phyloP scores from a whole-genome alignment of 2,797 vertebrate species.

The Notamacropus eugenii region DNA sequence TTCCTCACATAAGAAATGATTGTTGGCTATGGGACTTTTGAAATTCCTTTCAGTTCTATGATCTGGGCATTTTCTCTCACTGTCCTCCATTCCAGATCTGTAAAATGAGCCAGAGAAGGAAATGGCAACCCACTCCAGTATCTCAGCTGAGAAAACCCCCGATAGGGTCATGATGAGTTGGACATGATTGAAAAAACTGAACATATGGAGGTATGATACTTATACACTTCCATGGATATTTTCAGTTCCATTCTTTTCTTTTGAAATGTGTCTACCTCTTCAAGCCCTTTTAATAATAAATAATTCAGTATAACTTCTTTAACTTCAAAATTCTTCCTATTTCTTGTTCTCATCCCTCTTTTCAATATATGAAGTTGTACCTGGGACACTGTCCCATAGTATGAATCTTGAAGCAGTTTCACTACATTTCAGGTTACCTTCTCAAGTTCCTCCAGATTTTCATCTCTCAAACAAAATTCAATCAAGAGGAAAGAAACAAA shows the following conservation, averaged over 20 bases:
- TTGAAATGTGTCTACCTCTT: neutral
- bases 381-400: neutral
- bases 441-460: constrained; percentile 1
- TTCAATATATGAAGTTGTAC: neutral
- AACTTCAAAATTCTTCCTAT: neutral
- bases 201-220: neutral
- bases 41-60: neutral
- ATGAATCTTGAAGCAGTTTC: neutral
- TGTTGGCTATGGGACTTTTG: neutral
- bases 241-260: neutral
- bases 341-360: neutral
- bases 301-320: neutral
- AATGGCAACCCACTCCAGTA: neutral
- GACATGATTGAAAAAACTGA: neutral
- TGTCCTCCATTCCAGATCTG: neutral
- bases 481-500: neutral
- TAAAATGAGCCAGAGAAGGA: neutral
- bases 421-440: neutral
- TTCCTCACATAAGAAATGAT: neutral
- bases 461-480: neutral
- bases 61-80: neutral
- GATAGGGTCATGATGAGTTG: neutral
- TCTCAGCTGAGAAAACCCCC: neutral
- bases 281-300: neutral
- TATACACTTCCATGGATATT: neutral